Conservation (phyloP, 2,113 vertebrate genomes). For the Corydoras sp. region DNA sequence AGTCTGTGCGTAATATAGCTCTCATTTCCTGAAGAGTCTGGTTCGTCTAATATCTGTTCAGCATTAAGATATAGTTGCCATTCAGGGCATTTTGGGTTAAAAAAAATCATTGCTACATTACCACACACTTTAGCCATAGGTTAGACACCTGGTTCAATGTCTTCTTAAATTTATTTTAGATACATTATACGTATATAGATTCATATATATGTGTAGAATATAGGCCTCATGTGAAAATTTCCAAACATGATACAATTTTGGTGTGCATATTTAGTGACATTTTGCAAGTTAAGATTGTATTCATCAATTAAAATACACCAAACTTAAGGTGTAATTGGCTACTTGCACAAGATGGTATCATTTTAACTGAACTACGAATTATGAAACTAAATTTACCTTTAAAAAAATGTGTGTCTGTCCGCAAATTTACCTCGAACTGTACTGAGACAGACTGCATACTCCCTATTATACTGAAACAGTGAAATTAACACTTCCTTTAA, state of each 20-base stretch:
- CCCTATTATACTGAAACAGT: too few species aligned
- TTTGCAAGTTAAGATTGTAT: conserved; percentile 4
- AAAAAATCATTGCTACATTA: conserved; percentile 19
- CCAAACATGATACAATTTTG: conserved; percentile 11
- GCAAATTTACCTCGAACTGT: too few species aligned
- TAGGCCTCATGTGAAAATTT: conserved; percentile 10
- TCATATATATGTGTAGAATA: conserved; percentile 17
- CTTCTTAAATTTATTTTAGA: conserved; percentile 16
- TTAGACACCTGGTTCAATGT: conserved; percentile 27
- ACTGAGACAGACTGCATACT: too few species aligned
- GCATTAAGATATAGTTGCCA: conserved; percentile 18
- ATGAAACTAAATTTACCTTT: not conserved
- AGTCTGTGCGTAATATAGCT: conserved; percentile 42
- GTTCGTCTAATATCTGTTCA: conserved; percentile 26
- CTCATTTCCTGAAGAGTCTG: conserved; percentile 33
- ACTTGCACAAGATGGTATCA: not conserved
- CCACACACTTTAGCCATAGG: conserved; percentile 18
- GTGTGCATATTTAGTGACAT: conserved; percentile 9
- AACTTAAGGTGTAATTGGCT: conserved; percentile 6
- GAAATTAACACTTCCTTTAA: too few species aligned
- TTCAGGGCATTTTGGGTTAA: conserved; percentile 2
- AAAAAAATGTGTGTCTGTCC: too few species aligned
- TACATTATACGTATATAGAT: conserved; percentile 21
- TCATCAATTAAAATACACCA: conserved; percentile 4
- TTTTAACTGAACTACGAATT: not conserved